phyloP scores from a whole-genome alignment of 1,140 invertebrate species.

The Acromyrmex echinatior region DNA sequence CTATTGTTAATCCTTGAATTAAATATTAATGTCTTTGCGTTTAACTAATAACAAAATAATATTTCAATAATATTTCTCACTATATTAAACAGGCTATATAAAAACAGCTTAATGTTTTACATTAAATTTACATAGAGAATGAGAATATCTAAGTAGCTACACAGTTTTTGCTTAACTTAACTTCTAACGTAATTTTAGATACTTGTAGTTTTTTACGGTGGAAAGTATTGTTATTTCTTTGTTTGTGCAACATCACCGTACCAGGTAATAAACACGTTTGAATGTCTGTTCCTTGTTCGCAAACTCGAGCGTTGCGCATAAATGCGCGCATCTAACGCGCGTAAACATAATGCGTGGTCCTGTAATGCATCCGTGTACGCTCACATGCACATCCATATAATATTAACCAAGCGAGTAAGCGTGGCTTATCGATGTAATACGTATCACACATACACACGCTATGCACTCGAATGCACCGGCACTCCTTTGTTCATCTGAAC shows the following conservation, averaged over 20 bases:
- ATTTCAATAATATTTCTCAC: not conserved
- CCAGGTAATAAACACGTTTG: constrained; percentile 33
- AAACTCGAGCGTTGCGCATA: constrained; percentile 49
- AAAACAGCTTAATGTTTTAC: not conserved
- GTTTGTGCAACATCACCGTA: not conserved
- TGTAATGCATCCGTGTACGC: constrained; percentile 48
- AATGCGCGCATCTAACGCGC: constrained; percentile 54
- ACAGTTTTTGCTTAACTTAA: not conserved
- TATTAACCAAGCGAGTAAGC: constrained; percentile 56
- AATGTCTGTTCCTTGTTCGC: constrained; percentile 28
- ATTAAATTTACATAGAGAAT: not conserved
- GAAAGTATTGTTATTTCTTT: constrained; percentile 16
- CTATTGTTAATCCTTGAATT: not conserved
- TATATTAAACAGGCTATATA: not conserved
- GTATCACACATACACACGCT: constrained; percentile 36
- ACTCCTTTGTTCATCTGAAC: constrained; percentile 59
- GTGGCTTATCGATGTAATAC: constrained; percentile 59
- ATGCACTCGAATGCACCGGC: constrained; percentile 48
- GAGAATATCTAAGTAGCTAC: not conserved
- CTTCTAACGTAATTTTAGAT: not conserved
- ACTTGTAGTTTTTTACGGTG: not conserved
- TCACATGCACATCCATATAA: constrained; percentile 52
- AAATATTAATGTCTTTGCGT: constrained; percentile 12
- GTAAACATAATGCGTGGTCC: constrained; percentile 55
- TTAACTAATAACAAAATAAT: not conserved